These are phyloP conservation scores for Ditula angustiorana DNA, from an alignment of 2,888 invertebrate genomes.

Conservation along the genomic window DNA sequence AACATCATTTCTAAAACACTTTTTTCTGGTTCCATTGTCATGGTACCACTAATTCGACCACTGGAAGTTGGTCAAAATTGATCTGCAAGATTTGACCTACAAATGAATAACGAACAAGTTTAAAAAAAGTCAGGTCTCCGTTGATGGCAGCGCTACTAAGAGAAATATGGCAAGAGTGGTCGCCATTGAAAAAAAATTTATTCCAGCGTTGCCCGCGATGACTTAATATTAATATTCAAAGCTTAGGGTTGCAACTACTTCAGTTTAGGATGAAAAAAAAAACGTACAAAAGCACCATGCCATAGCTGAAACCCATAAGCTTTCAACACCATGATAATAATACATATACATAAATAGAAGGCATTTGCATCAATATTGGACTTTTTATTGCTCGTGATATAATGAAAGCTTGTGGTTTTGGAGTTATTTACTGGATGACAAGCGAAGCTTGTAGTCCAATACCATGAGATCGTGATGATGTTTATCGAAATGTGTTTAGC, in stretches of 20 bases:
- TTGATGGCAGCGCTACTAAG: too few species aligned
- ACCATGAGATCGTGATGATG: slow-evolving; percentile 41
- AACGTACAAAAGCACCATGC: slow-evolving; percentile 67
- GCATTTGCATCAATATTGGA: slow-evolving; percentile 78
- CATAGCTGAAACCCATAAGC: slow-evolving; percentile 78
- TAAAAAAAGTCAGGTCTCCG: too few species aligned
- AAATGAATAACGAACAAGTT: too few species aligned
- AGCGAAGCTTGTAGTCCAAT: slow-evolving; percentile 31
- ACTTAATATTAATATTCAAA: slow-evolving; percentile 46
- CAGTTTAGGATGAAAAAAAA: slow-evolving; percentile 43
- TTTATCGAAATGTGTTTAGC: slow-evolving; percentile 50
- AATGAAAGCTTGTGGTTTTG: slow-evolving; percentile 80
- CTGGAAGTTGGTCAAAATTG: too few species aligned
- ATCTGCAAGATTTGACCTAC: too few species aligned
- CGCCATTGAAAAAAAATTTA: neutral
- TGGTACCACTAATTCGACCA: too few species aligned
- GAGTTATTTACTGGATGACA: slow-evolving; percentile 49
- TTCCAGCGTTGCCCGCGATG: slow-evolving; percentile 20
- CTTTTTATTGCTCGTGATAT: slow-evolving; percentile 59
- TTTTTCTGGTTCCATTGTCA: too few species aligned
- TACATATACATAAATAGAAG: slow-evolving; percentile 41
- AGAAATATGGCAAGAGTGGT: too few species aligned
- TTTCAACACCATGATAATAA: slow-evolving; percentile 64
- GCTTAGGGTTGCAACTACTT: slow-evolving; percentile 73
- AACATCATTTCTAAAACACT: too few species aligned